phyloP scores from a whole-genome alignment of 2,888 invertebrate genomes.

The Macrosoma leucophasiata region DNA sequence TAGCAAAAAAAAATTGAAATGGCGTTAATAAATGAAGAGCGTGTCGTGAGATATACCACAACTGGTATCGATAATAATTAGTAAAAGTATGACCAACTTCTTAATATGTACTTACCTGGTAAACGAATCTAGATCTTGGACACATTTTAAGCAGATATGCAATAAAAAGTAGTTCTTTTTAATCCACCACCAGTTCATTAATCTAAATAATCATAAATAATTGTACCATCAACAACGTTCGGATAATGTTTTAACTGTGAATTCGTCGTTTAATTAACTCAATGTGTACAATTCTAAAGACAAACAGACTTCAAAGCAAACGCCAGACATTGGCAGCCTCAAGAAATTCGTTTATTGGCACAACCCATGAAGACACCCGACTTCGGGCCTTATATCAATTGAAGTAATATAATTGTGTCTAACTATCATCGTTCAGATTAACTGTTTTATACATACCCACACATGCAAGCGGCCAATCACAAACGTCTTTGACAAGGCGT shows the following conservation, averaged over 20 bases:
- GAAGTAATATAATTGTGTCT: too few species aligned
- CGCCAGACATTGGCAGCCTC: constrained; percentile 36
- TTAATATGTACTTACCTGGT: too few species aligned
- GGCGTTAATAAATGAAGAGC: too few species aligned
- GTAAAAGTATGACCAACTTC: too few species aligned
- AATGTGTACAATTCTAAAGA: constrained; percentile 37
- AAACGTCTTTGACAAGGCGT: constrained; percentile 13
- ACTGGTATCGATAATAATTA: too few species aligned
- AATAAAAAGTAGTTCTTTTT: too few species aligned
- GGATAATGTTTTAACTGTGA: constrained; percentile 23
- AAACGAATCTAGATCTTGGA: too few species aligned
- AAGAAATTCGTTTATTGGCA: constrained; percentile 57
- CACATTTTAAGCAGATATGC: too few species aligned
- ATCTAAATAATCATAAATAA: constrained; percentile 12
- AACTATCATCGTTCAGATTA: too few species aligned
- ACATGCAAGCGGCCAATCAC: constrained; percentile 16
- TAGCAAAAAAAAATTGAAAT: too few species aligned
- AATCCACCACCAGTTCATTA: too few species aligned
- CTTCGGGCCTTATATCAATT: constrained; percentile 15
- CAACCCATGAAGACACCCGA: constrained; percentile 49
- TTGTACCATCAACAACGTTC: background rate
- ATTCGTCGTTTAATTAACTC: constrained; percentile 29
- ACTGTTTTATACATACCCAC: constrained; percentile 4
- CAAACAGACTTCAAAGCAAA: constrained; percentile 60
- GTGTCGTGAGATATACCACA: too few species aligned